Evolutionary conservation across 2,113 vertebrate species (phyloP).

Genomic region (Aspiorhynchus laticeps): DNA sequence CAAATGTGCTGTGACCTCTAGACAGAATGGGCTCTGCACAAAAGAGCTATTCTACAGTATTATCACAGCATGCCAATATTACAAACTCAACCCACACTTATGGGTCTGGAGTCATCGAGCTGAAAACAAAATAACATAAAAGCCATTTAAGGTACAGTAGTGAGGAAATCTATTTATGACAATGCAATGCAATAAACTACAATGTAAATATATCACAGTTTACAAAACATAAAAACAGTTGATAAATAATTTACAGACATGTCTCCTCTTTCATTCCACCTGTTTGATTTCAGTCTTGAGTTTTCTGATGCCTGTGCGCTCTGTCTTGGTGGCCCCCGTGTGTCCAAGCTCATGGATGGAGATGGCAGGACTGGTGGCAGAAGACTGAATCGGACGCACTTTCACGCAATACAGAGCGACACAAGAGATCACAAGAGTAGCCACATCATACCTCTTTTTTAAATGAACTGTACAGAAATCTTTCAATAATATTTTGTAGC

Average conservation of each 20-base stretch:
- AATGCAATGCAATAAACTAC: not conserved
- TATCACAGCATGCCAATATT: slow-evolving; percentile 62
- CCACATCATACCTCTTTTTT: too few relatives aligned
- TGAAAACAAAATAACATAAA: slow-evolving; percentile 67
- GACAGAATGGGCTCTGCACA: slow-evolving; percentile 18
- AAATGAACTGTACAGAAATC: too few relatives aligned
- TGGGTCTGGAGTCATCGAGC: slow-evolving; percentile 75
- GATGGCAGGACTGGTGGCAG: slow-evolving; percentile 89
- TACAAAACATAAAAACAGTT: not conserved
- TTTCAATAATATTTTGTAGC: too few relatives aligned
- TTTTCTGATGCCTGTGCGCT: slow-evolving; percentile 91
- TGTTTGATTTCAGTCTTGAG: slow-evolving; percentile 95
- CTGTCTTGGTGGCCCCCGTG: slow-evolving; percentile 94
- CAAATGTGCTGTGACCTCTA: slow-evolving; percentile 4
- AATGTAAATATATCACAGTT: not conserved
- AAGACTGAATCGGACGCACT: slow-evolving; percentile 90
- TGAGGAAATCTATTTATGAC: not conserved
- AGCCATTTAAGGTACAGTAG: not conserved
- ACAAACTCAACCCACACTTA: slow-evolving; percentile 78
- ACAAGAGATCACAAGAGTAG: too few relatives aligned
- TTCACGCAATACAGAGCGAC: slow-evolving; percentile 27
- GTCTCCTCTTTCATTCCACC: slow-evolving; percentile 70
- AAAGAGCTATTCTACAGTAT: not conserved
- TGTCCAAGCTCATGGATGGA: slow-evolving; percentile 95
- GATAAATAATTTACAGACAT: too few relatives aligned